phyloP scores from a whole-genome alignment of 2,888 invertebrate species.

The Deilephila porcellus region DNA sequence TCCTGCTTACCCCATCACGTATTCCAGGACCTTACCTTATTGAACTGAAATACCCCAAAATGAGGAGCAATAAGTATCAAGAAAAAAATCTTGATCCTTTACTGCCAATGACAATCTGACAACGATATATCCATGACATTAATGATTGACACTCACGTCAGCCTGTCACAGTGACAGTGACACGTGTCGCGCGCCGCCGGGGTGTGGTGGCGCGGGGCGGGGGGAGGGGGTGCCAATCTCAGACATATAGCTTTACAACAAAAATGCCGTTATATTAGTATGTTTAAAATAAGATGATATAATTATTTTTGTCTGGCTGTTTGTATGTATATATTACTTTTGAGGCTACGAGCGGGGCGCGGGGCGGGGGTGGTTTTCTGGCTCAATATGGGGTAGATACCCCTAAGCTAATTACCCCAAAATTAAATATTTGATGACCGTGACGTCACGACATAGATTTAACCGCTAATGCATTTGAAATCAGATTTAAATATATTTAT shows the following conservation, averaged over 20 bases:
- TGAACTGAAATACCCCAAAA: background rate
- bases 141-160: background rate
- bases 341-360: background rate
- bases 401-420: background rate
- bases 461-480: background rate
- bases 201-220: background rate
- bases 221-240: constrained; percentile 13
- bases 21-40: no score
- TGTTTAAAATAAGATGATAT: constrained; percentile 21
- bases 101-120: background rate
- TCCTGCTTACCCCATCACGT: no score
- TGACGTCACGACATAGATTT: background rate
- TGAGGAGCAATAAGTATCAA: background rate
- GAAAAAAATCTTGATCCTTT: background rate
- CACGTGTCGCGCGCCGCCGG: background rate
- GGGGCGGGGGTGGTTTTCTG: background rate
- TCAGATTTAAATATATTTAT: constrained; percentile 2
- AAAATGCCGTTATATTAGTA: constrained; percentile 28
- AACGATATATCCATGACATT: background rate
- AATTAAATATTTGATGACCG: background rate
- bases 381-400: background rate
- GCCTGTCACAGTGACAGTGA: background rate
- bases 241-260: constrained; percentile 27
- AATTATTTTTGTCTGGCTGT: constrained; percentile 27
- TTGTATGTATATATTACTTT: constrained; percentile 26